Base-by-base conservation (phyloP, 1,140 invertebrate species). In the Venustaconcha ellipsiformis region DNA sequence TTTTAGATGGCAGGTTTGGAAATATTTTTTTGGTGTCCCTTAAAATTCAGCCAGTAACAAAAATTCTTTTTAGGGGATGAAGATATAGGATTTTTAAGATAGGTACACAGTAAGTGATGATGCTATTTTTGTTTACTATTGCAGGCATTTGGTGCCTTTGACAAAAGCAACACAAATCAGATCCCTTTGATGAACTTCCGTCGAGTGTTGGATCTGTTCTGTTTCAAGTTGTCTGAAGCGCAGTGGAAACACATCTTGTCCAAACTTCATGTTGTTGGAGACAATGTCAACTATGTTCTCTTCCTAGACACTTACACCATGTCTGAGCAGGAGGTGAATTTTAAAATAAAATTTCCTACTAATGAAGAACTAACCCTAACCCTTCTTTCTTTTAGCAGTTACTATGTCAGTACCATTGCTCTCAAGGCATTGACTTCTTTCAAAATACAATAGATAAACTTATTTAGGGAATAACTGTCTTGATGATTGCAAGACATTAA, bases 131-230 rank as follows among this genome's bases (percentile, higher is more conserved):
- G 58, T 72, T 30, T 79, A 60, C 70, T 13, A 55, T 82, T 82
- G 30, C 80, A 89, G 88, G 84, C 83, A 60, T 83, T 88, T 74
- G 79, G 79, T 68, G 84, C 87, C 14, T 86, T 88, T 82, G 88
- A 89, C 72, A 87, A 85, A 63, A 72, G 79, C 17, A 58, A 78
- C n/a, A 72, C 74, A 15, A 86, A 86, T 20, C 69, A 78, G 58
- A 80, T 89, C n/a, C 15, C 74, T 4, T 57, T 84, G n/a, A 69
- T 72, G 18, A 83, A 89, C 62, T 85, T 89, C 72, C 80, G 84
- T 13, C 74, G 87, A 62, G 76, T 88, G 12, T 48, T 88, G 15
- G 86, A 89, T 68, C 78, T 84, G 30, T 89, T 88, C 81, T 85
- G 84, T 72, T 88, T 88, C 70, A 84, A 84, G 60, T 20, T 89